Evolutionary conservation across 1,140 invertebrate genomes (phyloP).

Genomic region (Mya arenaria): DNA sequence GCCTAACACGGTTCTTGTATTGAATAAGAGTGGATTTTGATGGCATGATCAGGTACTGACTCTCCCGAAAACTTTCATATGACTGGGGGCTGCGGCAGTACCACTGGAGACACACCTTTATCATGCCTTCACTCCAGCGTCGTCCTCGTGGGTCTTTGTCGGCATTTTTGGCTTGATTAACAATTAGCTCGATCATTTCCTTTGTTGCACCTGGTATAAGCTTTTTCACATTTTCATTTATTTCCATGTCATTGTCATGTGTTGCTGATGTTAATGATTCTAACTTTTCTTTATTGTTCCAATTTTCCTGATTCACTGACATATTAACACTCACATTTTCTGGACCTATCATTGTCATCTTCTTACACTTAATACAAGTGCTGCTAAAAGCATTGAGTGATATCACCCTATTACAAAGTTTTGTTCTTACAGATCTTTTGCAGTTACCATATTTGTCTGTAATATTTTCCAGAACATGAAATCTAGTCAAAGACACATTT

Average conservation of each 20-base stretch:
- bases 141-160: not conserved
- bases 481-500: not conserved
- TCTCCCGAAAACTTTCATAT: not conserved
- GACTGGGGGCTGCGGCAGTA: slow-evolving; percentile 17
- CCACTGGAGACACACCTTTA: slow-evolving; percentile 13
- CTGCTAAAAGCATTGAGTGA: not conserved
- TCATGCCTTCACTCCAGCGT: slow-evolving; percentile 1
- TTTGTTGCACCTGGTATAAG: not conserved
- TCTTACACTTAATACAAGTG: slow-evolving; percentile 15
- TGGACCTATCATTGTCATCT: slow-evolving; percentile 17
- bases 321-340: too few relatives aligned
- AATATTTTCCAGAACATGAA: slow-evolving; percentile 10
- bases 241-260: not conserved
- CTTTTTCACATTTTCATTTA: not conserved
- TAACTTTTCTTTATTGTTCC: not conserved
- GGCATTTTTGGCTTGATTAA: slow-evolving; percentile 9
- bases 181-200: slow-evolving; percentile 4
- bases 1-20: slow-evolving; percentile 11
- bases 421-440: not conserved
- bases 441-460: not conserved
- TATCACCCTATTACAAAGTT: slow-evolving; percentile 2
- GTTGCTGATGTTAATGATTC: too few relatives aligned
- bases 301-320: too few relatives aligned
- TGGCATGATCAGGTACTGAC: not conserved
- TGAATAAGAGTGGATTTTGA: not conserved